phyloP scores from a whole-genome alignment of 2,113 vertebrate species.

The Oryctolagus cuniculus region mOryCun1.1 NC_091441.1:32356001-32356500 shows the following conservation, averaged over 20 bases:
- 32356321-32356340: neutral
- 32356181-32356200: neutral
- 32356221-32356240: neutral
- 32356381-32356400: neutral
- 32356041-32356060: too few relatives aligned
- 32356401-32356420: slow-evolving; percentile 5
- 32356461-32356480: neutral
- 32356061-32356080: too few relatives aligned
- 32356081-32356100: too few relatives aligned
- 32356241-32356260: neutral
- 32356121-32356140: too few relatives aligned
- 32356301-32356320: neutral
- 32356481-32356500: neutral
- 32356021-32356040: too few relatives aligned
- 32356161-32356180: neutral
- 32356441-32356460: neutral
- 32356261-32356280: neutral
- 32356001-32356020: too few relatives aligned
- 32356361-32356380: neutral
- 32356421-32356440: slow-evolving; percentile 41
- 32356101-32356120: too few relatives aligned
- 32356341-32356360: neutral
- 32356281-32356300: neutral
- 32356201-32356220: neutral
- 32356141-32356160: too few relatives aligned